A percentile compares a stretch with the other conserved stretches of the same genome.
phyloP scores from a whole-genome alignment of 2,888 invertebrate species.

The Stenchaetothrips biformis region DNA sequence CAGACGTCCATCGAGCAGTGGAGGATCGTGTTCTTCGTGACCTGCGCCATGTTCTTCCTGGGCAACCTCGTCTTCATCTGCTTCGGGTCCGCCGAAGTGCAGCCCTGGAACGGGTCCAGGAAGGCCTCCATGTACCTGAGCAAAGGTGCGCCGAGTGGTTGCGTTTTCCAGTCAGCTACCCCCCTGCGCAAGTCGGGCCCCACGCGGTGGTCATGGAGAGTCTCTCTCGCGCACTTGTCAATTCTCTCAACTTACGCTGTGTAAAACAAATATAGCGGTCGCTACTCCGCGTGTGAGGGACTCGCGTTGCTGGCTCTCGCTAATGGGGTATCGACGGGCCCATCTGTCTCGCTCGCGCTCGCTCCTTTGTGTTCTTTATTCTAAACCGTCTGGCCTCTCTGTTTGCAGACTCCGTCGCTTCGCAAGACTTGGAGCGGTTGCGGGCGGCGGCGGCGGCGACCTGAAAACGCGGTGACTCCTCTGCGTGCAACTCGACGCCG shows the following conservation, averaged over 20 bases:
- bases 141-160: too few species aligned
- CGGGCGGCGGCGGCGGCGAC: slow-evolving; percentile 2
- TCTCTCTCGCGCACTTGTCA: too few species aligned
- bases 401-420: neutral
- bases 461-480: neutral
- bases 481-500: too few species aligned
- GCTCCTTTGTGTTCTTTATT: too few species aligned
- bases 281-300: too few species aligned
- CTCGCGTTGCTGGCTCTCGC: too few species aligned
- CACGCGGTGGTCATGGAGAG: too few species aligned
- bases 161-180: neutral
- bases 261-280: too few species aligned
- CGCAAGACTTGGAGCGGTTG: neutral
- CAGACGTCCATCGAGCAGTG: slow-evolving; percentile 55
- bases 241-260: too few species aligned
- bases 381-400: neutral
- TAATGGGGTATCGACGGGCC: too few species aligned
- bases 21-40: slow-evolving; percentile 60
- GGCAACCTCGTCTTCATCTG: slow-evolving; percentile 57
- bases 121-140: slow-evolving; percentile 26
- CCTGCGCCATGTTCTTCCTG: slow-evolving; percentile 55
- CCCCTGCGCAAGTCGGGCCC: too few species aligned
- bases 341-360: too few species aligned
- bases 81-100: slow-evolving; percentile 57
- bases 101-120: slow-evolving; percentile 55